Evolutionary conservation across 2,113 vertebrate genomes (phyloP), one percentile per base, ranked within the genome.

Genomic region (Noturus placidus): DNA sequence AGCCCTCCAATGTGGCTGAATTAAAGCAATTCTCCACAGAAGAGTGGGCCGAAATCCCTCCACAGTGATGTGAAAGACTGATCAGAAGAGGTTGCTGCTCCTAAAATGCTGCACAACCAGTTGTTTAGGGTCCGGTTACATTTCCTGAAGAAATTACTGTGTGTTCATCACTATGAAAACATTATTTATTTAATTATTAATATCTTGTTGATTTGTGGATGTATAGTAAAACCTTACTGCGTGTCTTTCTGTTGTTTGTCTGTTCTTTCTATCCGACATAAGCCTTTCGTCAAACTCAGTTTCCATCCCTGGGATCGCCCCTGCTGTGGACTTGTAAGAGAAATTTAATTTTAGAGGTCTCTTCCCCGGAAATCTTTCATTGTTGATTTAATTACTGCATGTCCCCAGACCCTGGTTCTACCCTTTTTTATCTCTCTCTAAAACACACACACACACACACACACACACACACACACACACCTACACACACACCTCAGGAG

Each of bases 361-460:
- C 87, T 74, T 87, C 33, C 65, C 63, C 81, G 72, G 69, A 89
- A 92, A 88, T 92, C 76, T 90, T 92, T 84, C 85, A 88, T 89
- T 91, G 85, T 89, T 89, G 89, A 91, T 92, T 90, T 89, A 91
- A 93, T 93, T 90, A 83, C 82, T 30, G 42, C 61, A 87, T 54
- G 84, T 85, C 25, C 81, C 30, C 87, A 65, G 76, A 87, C 81
- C 87, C 70, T 38, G 74, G 52, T 42, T 83, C 63, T 50, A 22
- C 46, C 81, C 77, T 82, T 46, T 46, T 87, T 63, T 59, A 46
- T 86, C 84, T 80, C 46, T 33, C 63, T n/a, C 56, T 65, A 54
- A 59, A 7, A 22, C 67, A 78, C 57, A 82, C 54, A 77, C 82
- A 72, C 65, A 72, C 52, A 57, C 70, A 69, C 33, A 87, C 30